Evolutionary conservation across 2,113 vertebrate species (phyloP).

Genomic region (Paracanthobrama guichenoti): DNA sequence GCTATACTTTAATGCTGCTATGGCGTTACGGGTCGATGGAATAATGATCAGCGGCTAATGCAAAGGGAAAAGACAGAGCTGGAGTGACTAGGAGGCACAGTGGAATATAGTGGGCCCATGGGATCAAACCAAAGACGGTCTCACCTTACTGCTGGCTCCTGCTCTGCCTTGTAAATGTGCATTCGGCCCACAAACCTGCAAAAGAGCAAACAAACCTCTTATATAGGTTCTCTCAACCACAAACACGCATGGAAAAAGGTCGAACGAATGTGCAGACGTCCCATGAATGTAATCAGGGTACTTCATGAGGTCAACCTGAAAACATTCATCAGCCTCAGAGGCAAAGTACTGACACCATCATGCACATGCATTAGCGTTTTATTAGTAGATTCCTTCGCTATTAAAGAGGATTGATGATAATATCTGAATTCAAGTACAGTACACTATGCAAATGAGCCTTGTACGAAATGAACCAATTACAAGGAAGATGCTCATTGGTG

Average conservation of each 20-base stretch:
- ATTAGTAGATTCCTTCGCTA: not conserved
- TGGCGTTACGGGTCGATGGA: constrained; percentile 66
- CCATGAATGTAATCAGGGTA: not conserved
- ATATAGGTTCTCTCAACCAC: not conserved
- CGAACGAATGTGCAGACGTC: not conserved
- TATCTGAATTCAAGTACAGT: constrained; percentile 17
- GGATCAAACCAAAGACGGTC: constrained; percentile 54
- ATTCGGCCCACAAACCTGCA: constrained; percentile 93
- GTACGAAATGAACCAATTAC: constrained; percentile 44
- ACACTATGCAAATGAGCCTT: constrained; percentile 22
- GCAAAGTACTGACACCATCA: not conserved
- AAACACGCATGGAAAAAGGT: not conserved
- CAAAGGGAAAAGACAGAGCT: constrained; percentile 63
- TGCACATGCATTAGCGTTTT: not conserved
- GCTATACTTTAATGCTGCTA: constrained; percentile 65
- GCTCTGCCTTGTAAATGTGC: constrained; percentile 79
- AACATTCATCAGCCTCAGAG: not conserved
- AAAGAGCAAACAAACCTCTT: not conserved
- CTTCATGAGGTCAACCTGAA: constrained; percentile 13
- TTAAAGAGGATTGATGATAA: constrained; percentile 10
- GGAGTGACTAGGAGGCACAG: constrained; percentile 49
- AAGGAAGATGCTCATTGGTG: constrained; percentile 54
- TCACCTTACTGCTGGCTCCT: constrained; percentile 82
- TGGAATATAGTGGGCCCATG: constrained; percentile 37
- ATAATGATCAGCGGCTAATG: constrained; percentile 65